Base-by-base conservation (phyloP, 2,797 vertebrate species). In the Melanitta fusca region DNA sequence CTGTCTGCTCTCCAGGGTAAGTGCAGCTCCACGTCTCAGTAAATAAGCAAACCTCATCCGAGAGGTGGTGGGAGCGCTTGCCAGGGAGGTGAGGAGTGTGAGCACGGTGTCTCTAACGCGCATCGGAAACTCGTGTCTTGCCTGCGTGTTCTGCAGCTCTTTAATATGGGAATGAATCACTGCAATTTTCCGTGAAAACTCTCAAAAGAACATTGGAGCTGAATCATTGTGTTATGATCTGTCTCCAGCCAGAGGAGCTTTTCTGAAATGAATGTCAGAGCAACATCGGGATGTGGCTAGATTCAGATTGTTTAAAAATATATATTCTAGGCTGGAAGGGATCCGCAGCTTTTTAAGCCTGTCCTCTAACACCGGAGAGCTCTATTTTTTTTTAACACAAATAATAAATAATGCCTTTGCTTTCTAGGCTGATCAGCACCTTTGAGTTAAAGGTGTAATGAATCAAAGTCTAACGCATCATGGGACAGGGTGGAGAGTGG, bases 1-100 rank as follows among this genome's bases (percentile, higher is more conserved):
- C 24, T 12, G 0, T 3, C 54, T 8, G 32, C 39, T 39, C 30
- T 7, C 17, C 2, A 3, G 32, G 0, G 30, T 1, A 17, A 8
- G 56, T 28, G 41, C 41, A 1, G 22, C 6, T 14, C 11, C 24
- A 56, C 11, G 5, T 53, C 72, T 69, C 24, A 27, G 25, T 25
- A 13, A 53, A 66, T 51, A 1, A 6, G 28, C 41, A 54, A 21
- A n/a, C 7, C 38, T 24, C 21, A 24, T 15, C 11, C n/a, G 16
- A 17, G 24, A 12, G n/a, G 30, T 8, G 15, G 17, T 60, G 83
- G 64, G 54, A 57, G 49, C 22, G 0, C 43, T 27, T 10, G 58
- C 60, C 27, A 28, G 28, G 85, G 36, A 7, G 3, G 49, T 3
- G 43, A 28, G 79, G 28, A 53, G 56, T 32, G 2, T n/a, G n/a